Evolutionary conservation across 2,113 vertebrate species (phyloP), one percentile per base, ranked within the genome.

Genomic region (Pyrgilauda ruficollis): DNA sequence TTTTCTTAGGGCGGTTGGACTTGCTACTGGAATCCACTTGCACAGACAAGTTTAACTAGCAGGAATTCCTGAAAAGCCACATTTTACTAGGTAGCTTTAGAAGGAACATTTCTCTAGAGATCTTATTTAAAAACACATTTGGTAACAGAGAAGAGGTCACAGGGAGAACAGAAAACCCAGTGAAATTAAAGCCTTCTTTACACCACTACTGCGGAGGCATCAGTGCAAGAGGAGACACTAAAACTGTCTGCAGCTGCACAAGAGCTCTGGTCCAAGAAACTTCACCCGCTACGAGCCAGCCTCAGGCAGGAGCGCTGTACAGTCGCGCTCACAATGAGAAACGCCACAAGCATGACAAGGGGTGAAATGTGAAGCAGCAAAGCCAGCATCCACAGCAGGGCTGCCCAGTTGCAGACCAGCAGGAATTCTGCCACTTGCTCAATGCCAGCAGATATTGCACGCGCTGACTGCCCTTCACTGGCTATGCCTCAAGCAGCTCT

Each of bases 371-470:
- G 7, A 27, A 49, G 56, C 62, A 43, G 62, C 27, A 55, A 79
- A 41, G 43, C 21, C 21, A 31, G 53, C 31, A 37, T 3, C 44
- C 64, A 0, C 7, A 7, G 41, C n/a, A 33, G n/a, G 11, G 43
- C 74, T 49, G 63, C 58, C 33, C 53, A 35, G 20, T 0, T 0
- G 27, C 73, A 44, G 59, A 26, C 9, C 16, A 3, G 37, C 13
- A 83, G 52, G 67, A 85, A 77, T 77, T 44, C 50, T 49, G 62
- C 18, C 43, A 19, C 44, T 44, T 49, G n/a, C 56, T 43, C 69
- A 24, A 5, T 17, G 52, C 70, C 62, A 47, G 53, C 0, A 0
- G 31, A 24, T 9, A 21, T 0, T 17, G 62, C 53, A n/a, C 0
- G 0, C 15, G 30, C 55, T 2, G 8, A 39, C 9, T n/a, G 10